Conservation (phyloP, 2,888 invertebrate species). For the Camptogramma bilineatum region DNA sequence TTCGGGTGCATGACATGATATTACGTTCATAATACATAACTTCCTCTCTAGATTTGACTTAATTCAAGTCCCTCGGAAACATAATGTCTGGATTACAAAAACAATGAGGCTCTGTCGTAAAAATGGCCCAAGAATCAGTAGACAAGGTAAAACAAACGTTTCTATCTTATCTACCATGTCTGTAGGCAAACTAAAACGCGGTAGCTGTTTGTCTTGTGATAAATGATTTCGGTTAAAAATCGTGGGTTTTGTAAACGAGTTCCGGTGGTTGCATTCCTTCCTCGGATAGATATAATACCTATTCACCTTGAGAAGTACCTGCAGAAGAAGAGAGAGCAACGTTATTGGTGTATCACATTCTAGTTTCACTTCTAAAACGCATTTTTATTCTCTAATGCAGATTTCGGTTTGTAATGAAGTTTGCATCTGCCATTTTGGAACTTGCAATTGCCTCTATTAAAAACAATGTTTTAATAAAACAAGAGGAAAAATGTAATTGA, state of each 20-base stretch:
- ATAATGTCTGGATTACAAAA: slow-evolving; percentile 64
- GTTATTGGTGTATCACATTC: slow-evolving; percentile 62
- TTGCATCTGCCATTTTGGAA: slow-evolving; percentile 44
- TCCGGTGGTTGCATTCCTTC: slow-evolving; percentile 79
- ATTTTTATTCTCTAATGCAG: slow-evolving; percentile 19
- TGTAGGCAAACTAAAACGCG: slow-evolving; percentile 77
- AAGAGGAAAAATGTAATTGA: slow-evolving; percentile 77
- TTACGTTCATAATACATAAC: background rate
- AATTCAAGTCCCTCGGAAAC: slow-evolving; percentile 58
- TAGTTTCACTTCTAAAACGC: slow-evolving; percentile 34
- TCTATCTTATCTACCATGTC: slow-evolving; percentile 74
- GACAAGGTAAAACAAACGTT: slow-evolving; percentile 81
- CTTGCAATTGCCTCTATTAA: slow-evolving; percentile 65
- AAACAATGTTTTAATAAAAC: slow-evolving; percentile 80
- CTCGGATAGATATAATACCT: slow-evolving; percentile 81
- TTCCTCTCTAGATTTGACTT: background rate
- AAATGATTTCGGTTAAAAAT: slow-evolving; percentile 83
- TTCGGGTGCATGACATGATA: background rate
- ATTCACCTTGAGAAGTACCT: slow-evolving; percentile 86
- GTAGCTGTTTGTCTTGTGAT: slow-evolving; percentile 85
- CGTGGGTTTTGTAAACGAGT: slow-evolving; percentile 79
- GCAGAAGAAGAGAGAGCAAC: slow-evolving; percentile 81
- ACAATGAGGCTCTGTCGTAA: slow-evolving; percentile 80
- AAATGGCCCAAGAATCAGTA: slow-evolving; percentile 78
- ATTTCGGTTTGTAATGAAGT: slow-evolving; percentile 31